Conservation (phyloP, 2,888 invertebrate genomes). For the Drosophila aldrichi region DNA sequence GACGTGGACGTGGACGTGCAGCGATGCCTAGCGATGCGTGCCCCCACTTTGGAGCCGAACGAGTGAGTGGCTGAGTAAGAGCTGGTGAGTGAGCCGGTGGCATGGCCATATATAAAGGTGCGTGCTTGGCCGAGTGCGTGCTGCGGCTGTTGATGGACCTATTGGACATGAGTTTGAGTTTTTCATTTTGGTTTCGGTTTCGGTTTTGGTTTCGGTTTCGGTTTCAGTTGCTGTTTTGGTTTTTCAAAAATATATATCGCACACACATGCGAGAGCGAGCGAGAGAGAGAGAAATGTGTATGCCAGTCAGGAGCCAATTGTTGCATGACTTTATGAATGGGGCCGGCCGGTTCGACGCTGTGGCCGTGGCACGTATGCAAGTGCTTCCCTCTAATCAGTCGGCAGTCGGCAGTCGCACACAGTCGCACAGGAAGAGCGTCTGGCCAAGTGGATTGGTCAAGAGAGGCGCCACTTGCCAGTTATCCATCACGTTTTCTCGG, state of each 20-base stretch:
- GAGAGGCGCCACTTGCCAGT: slow-evolving; percentile 59
- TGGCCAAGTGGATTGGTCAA: slow-evolving; percentile 49
- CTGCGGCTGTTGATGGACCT: slow-evolving; percentile 75
- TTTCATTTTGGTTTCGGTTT: slow-evolving; percentile 46
- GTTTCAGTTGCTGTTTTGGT: slow-evolving; percentile 52
- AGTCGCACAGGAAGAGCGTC: slow-evolving; percentile 61
- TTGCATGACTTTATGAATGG: slow-evolving; percentile 70
- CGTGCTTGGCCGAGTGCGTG: slow-evolving; percentile 70
- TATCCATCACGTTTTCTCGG: slow-evolving; percentile 84
- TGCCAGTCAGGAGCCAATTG: slow-evolving; percentile 78
- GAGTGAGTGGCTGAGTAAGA: slow-evolving; percentile 15
- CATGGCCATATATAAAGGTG: slow-evolving; percentile 74
- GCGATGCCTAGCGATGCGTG: slow-evolving; percentile 79
- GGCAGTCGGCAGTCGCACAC: slow-evolving; percentile 36
- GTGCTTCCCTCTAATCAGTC: slow-evolving; percentile 71
- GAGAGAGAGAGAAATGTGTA: slow-evolving; percentile 52
- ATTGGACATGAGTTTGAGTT: slow-evolving; percentile 66
- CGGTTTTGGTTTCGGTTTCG: slow-evolving; percentile 35
- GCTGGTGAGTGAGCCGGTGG: slow-evolving; percentile 8
- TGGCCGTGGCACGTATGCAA: slow-evolving; percentile 69
- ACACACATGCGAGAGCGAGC: background rate
- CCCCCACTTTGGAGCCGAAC: slow-evolving; percentile 15
- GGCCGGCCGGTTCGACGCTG: slow-evolving; percentile 9
- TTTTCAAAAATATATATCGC: slow-evolving; percentile 49
- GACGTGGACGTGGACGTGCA: slow-evolving; percentile 65